Conservation (phyloP, 2,113 vertebrate genomes). For the Sebastes fasciatus region DNA sequence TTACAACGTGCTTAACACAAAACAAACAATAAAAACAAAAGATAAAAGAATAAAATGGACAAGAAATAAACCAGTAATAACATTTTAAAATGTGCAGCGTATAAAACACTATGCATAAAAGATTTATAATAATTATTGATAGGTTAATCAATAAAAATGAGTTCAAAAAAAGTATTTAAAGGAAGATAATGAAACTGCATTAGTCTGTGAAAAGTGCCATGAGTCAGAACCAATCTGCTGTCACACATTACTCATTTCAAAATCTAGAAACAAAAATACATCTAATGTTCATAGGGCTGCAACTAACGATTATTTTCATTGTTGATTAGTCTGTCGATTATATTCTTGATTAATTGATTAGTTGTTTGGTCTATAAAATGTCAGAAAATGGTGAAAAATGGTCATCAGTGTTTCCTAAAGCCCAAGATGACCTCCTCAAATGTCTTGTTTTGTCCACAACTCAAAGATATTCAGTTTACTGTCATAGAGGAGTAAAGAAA, state of each 20-base stretch:
- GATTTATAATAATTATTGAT: neutral
- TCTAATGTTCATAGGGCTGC: too few relatives aligned
- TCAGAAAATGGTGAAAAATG: too few relatives aligned
- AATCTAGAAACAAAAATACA: neutral
- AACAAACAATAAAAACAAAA: neutral
- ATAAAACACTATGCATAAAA: neutral
- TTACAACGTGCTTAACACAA: neutral
- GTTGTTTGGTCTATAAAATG: too few relatives aligned
- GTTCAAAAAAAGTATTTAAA: neutral
- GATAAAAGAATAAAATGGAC: neutral
- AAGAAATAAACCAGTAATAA: neutral
- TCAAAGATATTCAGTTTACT: too few relatives aligned
- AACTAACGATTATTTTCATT: too few relatives aligned
- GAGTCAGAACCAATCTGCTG: neutral
- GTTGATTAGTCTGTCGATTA: too few relatives aligned
- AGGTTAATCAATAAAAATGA: neutral
- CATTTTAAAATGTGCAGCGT: neutral
- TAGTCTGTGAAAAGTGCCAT: neutral
- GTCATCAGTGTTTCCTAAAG: too few relatives aligned
- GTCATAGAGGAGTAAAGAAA: too few relatives aligned
- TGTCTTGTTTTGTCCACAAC: too few relatives aligned
- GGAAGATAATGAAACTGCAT: neutral
- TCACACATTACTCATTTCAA: neutral
- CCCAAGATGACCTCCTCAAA: too few relatives aligned
- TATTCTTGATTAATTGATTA: too few relatives aligned